A percentile compares a stretch with the other conserved stretches of the same genome.
phyloP scores from a whole-genome alignment of 2,113 vertebrate species.

The Mustela nigripes region DNA sequence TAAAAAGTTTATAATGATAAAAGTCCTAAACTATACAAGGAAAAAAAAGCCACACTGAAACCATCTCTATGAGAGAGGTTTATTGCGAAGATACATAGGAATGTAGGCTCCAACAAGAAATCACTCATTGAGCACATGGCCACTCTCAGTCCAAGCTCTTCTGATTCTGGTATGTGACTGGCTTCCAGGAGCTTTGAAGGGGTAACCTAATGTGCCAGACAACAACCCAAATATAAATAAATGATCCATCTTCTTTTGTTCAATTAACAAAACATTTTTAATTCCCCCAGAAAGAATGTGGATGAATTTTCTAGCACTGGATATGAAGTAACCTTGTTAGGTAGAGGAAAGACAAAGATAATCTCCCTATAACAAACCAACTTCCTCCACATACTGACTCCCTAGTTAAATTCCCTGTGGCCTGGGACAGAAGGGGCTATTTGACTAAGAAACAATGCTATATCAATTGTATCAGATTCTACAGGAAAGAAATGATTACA shows the following conservation, averaged over 20 bases:
- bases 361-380: background rate
- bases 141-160: background rate
- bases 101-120: background rate
- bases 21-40: background rate
- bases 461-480: background rate
- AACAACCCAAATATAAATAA: background rate
- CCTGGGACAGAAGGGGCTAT: background rate
- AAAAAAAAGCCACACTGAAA: background rate
- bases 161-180: background rate
- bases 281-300: background rate
- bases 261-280: background rate
- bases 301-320: background rate
- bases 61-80: background rate
- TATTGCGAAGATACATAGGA: background rate
- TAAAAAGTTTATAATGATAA: constrained; percentile 13
- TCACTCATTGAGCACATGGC: background rate
- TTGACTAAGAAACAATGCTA: background rate
- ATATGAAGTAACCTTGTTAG: constrained; percentile 2
- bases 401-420: background rate
- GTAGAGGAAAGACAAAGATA: background rate
- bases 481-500: background rate
- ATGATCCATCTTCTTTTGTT: background rate
- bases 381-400: background rate
- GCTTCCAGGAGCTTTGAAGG: background rate
- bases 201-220: background rate